phyloP scores from a whole-genome alignment of 2,113 vertebrate species.

The Coryphaenoides rupestris region DNA sequence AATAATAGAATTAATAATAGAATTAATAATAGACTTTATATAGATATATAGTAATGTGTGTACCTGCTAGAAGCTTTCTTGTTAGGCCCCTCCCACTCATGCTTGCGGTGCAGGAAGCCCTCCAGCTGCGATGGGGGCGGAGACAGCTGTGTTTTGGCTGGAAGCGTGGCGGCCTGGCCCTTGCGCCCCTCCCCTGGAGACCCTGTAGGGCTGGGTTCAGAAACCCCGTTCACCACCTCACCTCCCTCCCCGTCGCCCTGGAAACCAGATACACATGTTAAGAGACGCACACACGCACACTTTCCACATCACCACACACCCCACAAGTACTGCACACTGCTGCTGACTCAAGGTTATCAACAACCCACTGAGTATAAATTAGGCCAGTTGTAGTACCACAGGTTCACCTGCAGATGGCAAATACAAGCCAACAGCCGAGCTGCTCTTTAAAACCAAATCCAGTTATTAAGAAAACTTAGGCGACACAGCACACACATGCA shows the following conservation, averaged over 20 bases:
- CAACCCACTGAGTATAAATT: no score
- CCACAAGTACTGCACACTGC: not conserved
- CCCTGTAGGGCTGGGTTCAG: conserved; percentile 86
- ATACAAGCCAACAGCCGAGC: no score
- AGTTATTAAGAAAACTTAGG: not conserved
- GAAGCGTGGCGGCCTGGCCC: conserved; percentile 87
- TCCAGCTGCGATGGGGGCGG: conserved; percentile 84
- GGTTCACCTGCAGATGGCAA: no score
- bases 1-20: no score
- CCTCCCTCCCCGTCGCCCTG: conserved; percentile 80
- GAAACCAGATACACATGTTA: conserved; percentile 31
- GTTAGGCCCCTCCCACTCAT: conserved; percentile 95
- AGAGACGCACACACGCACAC: conserved; percentile 2
- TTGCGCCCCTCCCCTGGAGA: conserved; percentile 85
- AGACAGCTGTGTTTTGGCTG: conserved; percentile 87
- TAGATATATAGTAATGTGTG: no score
- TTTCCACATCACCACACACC: not conserved
- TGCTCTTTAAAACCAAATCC: not conserved
- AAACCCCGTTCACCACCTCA: conserved; percentile 88
- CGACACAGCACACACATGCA: not conserved
- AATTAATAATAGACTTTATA: no score
- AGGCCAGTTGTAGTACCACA: no score
- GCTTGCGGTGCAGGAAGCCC: conserved; percentile 92
- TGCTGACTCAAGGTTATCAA: no score
- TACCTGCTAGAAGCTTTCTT: conserved; percentile 98